Base-by-base conservation (phyloP, 2,113 vertebrate species). In the Pterocles gutturalis region DNA sequence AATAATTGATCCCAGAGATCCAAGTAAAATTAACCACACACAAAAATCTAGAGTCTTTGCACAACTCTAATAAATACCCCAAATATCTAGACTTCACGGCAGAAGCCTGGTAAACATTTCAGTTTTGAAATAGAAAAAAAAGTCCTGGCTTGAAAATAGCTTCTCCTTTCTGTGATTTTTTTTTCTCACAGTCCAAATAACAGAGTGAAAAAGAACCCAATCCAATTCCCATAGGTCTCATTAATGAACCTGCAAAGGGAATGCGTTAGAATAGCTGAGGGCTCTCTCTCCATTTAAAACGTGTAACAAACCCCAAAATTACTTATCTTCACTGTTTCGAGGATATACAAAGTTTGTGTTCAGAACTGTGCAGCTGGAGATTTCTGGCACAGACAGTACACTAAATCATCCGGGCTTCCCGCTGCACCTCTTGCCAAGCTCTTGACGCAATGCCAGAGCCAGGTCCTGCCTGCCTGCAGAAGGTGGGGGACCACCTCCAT, bases 191-290 rank as follows among this genome's bases (percentile, higher is more conserved):
- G 73, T 90, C 96, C 96, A 94, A 96, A 94, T 96, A 98, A 95
- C 97, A 94, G 85, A 73, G 92, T 64, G 96, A 83, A 97, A 97
- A 96, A 97, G 87, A 96, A 81, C 91, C 85, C 92, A 61, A 29
- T 90, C 79, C 93, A 94, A 89, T 92, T 97, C 97, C 97, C 96
- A 92, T 48, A 90, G 97, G 96, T 96, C 97, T 98, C 94, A 75
- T 98, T 98, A 98, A 98, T 81, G 96, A 98, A 94, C 94, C 96
- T 87, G 97, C 91, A 93, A 91, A 92, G 96, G 91, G 94, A 95
- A 94, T 60, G 92, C 91, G 96, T 90, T 80, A 85, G 97, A 97
- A 97, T 97, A 97, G 97, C 97, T 97, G 94, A 93, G 85, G 96
- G 92, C 94, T 95, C 95, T 94, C 97, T 78, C 87, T 93, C 94